Percentiles rank a stretch among this genome's conserved stretches.
phyloP scores from a whole-genome alignment of 2,113 vertebrate species.

The Peromyscus leucopus region DNA sequence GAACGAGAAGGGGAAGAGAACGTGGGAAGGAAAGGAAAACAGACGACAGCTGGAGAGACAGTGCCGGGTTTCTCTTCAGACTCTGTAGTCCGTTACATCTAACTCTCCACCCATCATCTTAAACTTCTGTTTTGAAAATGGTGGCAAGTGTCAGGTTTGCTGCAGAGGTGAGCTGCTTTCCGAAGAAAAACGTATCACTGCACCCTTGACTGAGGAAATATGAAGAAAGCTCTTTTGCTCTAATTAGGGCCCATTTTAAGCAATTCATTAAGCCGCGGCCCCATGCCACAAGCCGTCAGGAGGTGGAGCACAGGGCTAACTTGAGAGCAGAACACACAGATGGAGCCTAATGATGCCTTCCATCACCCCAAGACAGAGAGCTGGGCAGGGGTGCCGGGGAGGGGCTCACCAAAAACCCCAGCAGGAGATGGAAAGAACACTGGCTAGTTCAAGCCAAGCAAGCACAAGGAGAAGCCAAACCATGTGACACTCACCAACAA shows the following conservation, averaged over 20 bases:
- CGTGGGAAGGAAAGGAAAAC: neutral
- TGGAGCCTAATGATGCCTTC: conserved; percentile 69
- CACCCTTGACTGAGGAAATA: conserved; percentile 79
- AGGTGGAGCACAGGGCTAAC: conserved; percentile 56
- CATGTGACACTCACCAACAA: conserved; percentile 62
- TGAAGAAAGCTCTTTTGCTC: conserved; percentile 74
- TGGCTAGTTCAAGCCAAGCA: neutral
- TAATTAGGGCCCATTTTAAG: conserved; percentile 81
- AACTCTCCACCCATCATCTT: neutral
- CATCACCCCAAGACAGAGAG: conserved; percentile 60
- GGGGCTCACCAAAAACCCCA: neutral
- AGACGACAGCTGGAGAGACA: neutral
- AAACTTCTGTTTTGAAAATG: neutral
- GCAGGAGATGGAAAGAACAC: neutral
- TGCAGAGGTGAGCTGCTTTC: conserved; percentile 52
- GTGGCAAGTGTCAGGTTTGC: conserved; percentile 64
- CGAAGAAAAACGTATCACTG: conserved; percentile 73
- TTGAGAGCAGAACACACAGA: conserved; percentile 76
- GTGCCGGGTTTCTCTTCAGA: neutral
- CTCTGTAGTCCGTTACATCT: neutral
- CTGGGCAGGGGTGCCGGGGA: conserved; percentile 43
- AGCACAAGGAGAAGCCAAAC: neutral
- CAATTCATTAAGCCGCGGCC: conserved; percentile 79
- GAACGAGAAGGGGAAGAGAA: neutral
- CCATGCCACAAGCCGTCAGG: conserved; percentile 60